Conservation (phyloP, 2,113 vertebrate genomes). For the Galemys pyrenaicus region DNA sequence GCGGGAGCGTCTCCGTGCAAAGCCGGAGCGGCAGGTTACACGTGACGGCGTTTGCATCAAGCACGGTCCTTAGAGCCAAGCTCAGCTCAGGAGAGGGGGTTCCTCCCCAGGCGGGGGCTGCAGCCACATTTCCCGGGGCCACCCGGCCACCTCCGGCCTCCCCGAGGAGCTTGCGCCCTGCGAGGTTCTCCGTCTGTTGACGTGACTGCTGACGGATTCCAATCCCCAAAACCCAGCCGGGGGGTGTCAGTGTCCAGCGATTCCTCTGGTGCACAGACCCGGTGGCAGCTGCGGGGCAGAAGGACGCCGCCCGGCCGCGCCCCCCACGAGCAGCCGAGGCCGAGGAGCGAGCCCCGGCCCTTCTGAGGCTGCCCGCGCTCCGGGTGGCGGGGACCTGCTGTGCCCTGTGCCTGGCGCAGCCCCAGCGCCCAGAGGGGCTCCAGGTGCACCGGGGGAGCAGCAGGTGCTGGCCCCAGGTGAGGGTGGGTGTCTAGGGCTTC, state of each 20-base stretch:
- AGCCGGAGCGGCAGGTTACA: too few species aligned
- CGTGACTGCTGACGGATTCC: background rate
- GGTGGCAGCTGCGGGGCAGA: background rate
- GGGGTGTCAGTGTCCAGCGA: background rate
- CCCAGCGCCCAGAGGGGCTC: too few species aligned
- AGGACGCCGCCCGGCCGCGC: too few species aligned
- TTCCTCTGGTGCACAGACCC: background rate
- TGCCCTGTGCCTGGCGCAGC: too few species aligned
- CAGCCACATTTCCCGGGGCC: background rate
- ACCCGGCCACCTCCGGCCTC: background rate
- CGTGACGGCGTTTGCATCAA: background rate
- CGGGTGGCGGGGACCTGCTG: too few species aligned
- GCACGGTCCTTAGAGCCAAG: background rate
- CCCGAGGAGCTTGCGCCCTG: fast-evolving
- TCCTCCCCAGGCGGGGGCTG: background rate
- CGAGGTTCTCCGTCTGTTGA: fast-evolving
- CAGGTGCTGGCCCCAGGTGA: too few species aligned
- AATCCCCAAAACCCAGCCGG: background rate
- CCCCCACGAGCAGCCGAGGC: too few species aligned
- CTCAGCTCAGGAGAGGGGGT: background rate
- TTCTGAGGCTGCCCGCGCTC: too few species aligned
- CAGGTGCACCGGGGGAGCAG: too few species aligned
- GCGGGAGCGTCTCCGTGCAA: too few species aligned
- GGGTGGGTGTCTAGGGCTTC: too few species aligned
- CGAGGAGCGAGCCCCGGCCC: too few species aligned